phyloP scores from a whole-genome alignment of 2,113 vertebrate species.

The Podarcis cretensis region DNA sequence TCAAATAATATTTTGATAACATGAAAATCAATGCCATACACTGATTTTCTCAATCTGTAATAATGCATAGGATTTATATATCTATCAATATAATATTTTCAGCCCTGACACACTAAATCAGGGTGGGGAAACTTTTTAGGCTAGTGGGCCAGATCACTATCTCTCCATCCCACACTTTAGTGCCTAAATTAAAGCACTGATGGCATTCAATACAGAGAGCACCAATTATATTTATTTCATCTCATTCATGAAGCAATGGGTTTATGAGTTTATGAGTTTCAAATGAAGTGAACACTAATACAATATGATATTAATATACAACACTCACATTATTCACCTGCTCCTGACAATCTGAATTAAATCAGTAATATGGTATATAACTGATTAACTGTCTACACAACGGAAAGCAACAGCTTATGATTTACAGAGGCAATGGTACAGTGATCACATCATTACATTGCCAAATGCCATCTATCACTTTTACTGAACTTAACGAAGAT shows the following conservation, averaged over 20 bases:
- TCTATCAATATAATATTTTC: conserved; percentile 31
- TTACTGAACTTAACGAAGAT: conserved; percentile 86
- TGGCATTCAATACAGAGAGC: conserved; percentile 64
- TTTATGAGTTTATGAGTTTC: conserved; percentile 75
- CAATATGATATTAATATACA: conserved; percentile 83
- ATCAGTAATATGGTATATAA: conserved; percentile 82
- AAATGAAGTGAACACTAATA: conserved; percentile 79
- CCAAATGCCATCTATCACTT: conserved; percentile 86
- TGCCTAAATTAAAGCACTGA: conserved; percentile 59
- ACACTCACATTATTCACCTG: conserved; percentile 81
- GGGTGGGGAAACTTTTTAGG: too few relatives aligned
- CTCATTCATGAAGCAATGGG: conserved; percentile 67
- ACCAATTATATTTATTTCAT: conserved; percentile 75
- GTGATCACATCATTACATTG: conserved; percentile 83
- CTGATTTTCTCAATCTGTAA: too few relatives aligned
- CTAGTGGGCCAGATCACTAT: too few relatives aligned
- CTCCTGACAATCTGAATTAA: conserved; percentile 80
- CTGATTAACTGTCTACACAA: conserved; percentile 87
- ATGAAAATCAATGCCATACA: too few relatives aligned
- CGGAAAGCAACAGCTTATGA: conserved; percentile 83
- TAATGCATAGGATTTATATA: too few relatives aligned
- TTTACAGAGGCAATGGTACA: conserved; percentile 79
- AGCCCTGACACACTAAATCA: conserved; percentile 60
- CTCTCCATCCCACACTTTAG: too few relatives aligned
- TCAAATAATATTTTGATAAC: too few relatives aligned